Evolutionary conservation across 1,140 invertebrate species (phyloP).

Genomic region (Gyrodactylus bullatarudis): DNA sequence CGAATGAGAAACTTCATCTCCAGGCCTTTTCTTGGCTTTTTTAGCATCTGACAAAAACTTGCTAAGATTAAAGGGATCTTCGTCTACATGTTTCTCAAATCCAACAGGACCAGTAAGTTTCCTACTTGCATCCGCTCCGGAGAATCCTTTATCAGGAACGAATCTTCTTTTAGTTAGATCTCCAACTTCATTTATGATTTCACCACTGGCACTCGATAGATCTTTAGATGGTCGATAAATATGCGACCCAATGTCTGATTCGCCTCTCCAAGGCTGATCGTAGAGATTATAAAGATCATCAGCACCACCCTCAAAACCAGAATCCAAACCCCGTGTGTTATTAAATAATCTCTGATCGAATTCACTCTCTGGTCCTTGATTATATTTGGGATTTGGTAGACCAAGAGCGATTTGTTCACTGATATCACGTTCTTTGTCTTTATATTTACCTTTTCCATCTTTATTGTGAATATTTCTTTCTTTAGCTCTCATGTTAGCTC

Average conservation of each 20-base stretch:
- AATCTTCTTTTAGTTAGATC: conserved; percentile 27
- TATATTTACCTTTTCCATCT: conserved; percentile 64
- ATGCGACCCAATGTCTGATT: conserved; percentile 42
- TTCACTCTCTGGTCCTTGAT: conserved; percentile 29
- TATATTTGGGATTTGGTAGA: conserved; percentile 34
- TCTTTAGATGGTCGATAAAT: conserved; percentile 65
- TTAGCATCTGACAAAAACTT: conserved; percentile 88
- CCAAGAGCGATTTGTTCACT: conserved; percentile 91
- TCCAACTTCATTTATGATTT: conserved; percentile 28
- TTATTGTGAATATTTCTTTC: conserved; percentile 50
- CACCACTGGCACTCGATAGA: conserved; percentile 13
- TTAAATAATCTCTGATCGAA: conserved; percentile 89
- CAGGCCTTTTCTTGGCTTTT: conserved; percentile 24
- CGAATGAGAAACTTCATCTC: conserved; percentile 6
- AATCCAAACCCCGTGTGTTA: conserved; percentile 53
- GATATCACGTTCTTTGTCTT: conserved; percentile 66
- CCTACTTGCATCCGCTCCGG: conserved; percentile 38
- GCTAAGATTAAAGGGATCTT: conserved; percentile 68
- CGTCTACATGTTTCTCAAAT: conserved; percentile 48
- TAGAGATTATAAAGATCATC: conserved; percentile 94
- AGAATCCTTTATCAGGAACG: conserved; percentile 78
- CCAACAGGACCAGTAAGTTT: conserved; percentile 62
- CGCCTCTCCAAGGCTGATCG: conserved; percentile 38
- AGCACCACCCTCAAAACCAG: conserved; percentile 47
- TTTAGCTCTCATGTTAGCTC: conserved; percentile 37